Conservation (phyloP, 2,113 vertebrate genomes). For the Alligator sinensis region DNA sequence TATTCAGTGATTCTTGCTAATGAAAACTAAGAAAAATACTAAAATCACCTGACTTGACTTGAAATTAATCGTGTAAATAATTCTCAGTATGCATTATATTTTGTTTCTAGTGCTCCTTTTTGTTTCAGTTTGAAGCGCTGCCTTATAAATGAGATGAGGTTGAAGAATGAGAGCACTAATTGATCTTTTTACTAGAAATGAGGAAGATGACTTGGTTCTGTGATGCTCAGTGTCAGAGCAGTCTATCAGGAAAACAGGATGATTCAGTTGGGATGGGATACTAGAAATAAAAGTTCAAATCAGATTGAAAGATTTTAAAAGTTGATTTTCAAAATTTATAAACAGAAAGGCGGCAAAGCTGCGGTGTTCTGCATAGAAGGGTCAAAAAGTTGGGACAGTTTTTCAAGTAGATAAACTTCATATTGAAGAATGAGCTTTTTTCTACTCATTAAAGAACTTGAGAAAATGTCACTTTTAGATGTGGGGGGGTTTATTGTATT, state of each 20-base stretch:
- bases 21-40: neutral
- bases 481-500: neutral
- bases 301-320: neutral
- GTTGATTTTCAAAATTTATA: fast-evolving
- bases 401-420: neutral
- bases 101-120: neutral
- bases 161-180: neutral
- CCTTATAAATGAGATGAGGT: neutral
- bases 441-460: neutral
- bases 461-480: fast-evolving
- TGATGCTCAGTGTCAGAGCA: neutral
- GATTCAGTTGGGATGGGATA: neutral
- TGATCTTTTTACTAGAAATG: neutral
- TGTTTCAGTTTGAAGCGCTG: neutral
- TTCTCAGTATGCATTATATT: neutral
- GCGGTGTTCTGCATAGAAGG: neutral
- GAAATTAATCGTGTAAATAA: neutral
- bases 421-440: fast-evolving
- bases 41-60: neutral
- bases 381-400: neutral
- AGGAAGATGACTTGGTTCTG: too few relatives aligned
- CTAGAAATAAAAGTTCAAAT: neutral
- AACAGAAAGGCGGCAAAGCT: too few relatives aligned
- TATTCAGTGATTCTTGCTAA: neutral
- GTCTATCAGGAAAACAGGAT: fast-evolving